phyloP scores from a whole-genome alignment of 2,888 invertebrate species.

The Chesias legatella region DNA sequence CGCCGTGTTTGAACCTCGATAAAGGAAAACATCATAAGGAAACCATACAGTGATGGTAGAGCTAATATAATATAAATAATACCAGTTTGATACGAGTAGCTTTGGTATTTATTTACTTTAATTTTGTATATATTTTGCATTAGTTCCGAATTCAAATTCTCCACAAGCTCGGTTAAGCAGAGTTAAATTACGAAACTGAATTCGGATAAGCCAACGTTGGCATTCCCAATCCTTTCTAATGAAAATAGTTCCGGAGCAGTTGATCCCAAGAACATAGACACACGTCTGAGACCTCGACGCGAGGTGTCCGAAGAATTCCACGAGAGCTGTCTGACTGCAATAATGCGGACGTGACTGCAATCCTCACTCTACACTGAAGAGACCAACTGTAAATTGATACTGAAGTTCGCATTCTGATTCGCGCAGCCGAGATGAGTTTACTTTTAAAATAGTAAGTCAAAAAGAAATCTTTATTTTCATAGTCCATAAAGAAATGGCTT shows the following conservation, averaged over 20 bases:
- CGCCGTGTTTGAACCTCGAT: no score
- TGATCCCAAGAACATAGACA: slow-evolving; percentile 23
- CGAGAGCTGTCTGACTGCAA: slow-evolving; percentile 31
- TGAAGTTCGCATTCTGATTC: slow-evolving; percentile 8
- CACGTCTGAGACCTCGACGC: slow-evolving; percentile 19
- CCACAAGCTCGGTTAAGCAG: slow-evolving; percentile 3
- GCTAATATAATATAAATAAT: no score
- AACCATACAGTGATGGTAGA: no score
- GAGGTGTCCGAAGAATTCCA: slow-evolving; percentile 25
- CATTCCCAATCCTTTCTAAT: slow-evolving; percentile 20
- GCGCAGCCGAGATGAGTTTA: neutral
- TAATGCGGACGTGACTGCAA: slow-evolving; percentile 36
- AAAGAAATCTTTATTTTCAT: no score
- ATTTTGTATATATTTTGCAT: neutral
- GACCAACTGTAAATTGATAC: slow-evolving; percentile 20
- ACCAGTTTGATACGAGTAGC: no score
- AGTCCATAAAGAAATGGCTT: no score
- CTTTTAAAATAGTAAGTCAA: no score
- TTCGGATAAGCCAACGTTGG: slow-evolving; percentile 9
- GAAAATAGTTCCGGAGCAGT: slow-evolving; percentile 23
- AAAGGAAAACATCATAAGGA: no score
- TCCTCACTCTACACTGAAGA: slow-evolving; percentile 7
- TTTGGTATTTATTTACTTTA: no score
- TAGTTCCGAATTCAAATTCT: slow-evolving; percentile 5
- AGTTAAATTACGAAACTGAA: slow-evolving; percentile 14